phyloP scores from a whole-genome alignment of 2,888 invertebrate species.

The Amblyjoppa proteus region DNA sequence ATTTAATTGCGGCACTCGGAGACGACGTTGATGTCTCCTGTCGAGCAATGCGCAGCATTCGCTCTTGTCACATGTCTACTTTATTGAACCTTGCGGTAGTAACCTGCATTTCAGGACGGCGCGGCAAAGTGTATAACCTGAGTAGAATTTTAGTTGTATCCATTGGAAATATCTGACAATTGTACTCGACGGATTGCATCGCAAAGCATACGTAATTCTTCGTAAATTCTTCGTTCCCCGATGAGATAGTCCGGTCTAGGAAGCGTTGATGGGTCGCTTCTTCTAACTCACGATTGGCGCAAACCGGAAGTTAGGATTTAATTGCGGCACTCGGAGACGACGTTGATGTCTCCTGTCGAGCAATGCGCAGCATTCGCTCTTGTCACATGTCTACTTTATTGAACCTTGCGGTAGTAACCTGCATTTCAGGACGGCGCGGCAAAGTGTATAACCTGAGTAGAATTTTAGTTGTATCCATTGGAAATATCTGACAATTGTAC shows the following conservation, averaged over 20 bases:
- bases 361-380: background rate
- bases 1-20: background rate
- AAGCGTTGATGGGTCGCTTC: too few relatives aligned
- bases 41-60: background rate
- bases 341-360: slow-evolving; percentile 1
- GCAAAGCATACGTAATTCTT: too few relatives aligned
- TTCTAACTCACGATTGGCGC: too few relatives aligned
- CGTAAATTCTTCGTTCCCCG: too few relatives aligned
- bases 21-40: slow-evolving; percentile 1
- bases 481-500: too few relatives aligned
- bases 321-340: background rate
- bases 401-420: slow-evolving; percentile 32
- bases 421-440: slow-evolving; percentile 34
- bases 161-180: too few relatives aligned
- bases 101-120: slow-evolving; percentile 39
- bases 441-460: background rate
- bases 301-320: background rate
- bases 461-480: too few relatives aligned
- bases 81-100: slow-evolving; percentile 42
- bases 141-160: too few relatives aligned
- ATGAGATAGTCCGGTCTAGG: too few relatives aligned
- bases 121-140: background rate
- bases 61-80: slow-evolving; percentile 37
- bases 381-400: slow-evolving; percentile 42
- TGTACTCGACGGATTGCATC: too few relatives aligned